Percentiles rank a stretch among this genome's conserved stretches.
These are phyloP conservation scores for Mesoligia furuncula DNA, from an alignment of 2,888 invertebrate species.

Conservation along the genomic window DNA sequence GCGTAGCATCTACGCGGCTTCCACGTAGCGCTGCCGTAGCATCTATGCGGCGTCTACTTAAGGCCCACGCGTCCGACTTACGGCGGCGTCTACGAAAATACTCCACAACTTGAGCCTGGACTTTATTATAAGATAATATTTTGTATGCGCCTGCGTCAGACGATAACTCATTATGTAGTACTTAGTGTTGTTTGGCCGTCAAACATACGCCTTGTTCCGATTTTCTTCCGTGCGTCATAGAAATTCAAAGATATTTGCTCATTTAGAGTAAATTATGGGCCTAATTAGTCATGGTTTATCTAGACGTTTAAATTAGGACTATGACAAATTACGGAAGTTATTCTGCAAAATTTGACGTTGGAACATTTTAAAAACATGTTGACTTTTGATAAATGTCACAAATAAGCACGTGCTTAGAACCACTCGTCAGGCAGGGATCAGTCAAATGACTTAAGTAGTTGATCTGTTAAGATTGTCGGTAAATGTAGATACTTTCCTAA, in stretches of 20 bases:
- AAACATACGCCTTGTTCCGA: slow-evolving; percentile 58
- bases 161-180: slow-evolving; percentile 47
- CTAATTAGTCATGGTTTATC: slow-evolving; percentile 86
- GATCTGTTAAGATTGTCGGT: background rate
- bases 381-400: slow-evolving; percentile 67
- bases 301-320: slow-evolving; percentile 79
- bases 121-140: slow-evolving; percentile 62
- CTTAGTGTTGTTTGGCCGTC: slow-evolving; percentile 55
- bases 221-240: slow-evolving; percentile 79
- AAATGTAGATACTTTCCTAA: slow-evolving; percentile 10
- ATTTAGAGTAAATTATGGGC: slow-evolving; percentile 78
- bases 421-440: slow-evolving; percentile 14
- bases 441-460: background rate
- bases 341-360: slow-evolving; percentile 63
- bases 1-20: background rate
- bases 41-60: background rate
- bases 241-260: slow-evolving; percentile 76
- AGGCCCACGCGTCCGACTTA: background rate
- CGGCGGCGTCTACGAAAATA: background rate
- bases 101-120: slow-evolving; percentile 41
- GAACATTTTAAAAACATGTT: slow-evolving; percentile 64
- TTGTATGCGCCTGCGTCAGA: slow-evolving; percentile 57
- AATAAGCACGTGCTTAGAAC: slow-evolving; percentile 60
- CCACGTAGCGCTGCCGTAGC: background rate
- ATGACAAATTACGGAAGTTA: slow-evolving; percentile 73